Evolutionary conservation across 1,140 invertebrate genomes (phyloP), one percentile per base, ranked within the genome.

Genomic region (Maconellicoccus hirsutus): DNA sequence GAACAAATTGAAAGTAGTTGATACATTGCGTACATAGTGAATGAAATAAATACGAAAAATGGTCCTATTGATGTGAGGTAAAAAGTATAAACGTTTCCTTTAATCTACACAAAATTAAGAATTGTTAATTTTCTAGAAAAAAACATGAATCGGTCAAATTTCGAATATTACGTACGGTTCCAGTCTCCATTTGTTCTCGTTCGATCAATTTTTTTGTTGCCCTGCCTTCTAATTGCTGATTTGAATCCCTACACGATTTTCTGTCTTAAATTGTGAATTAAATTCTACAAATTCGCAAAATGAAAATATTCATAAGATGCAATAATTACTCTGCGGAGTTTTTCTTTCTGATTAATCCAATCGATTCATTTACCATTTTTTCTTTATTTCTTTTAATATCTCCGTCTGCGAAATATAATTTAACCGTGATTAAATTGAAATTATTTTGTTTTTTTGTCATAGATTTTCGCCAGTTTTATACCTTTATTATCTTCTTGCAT

Each of bases 1-100:
- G 93, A 91, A 73, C 90, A 90, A 72, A 98, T 90, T 77, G 89
- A 89, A 79, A 94, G 93, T 69, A 84, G 84, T 86, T 94, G 93
- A 78, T 89, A 91, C n/a, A 92, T 76, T 16, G 92, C 82, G 79
- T 94, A 94, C 78, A 94, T 86, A 0, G 93, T 70, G 38, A 96
- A 82, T 2, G 92, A 94, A 8, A 87, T 78, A n/a, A 88, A 75
- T 0, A 87, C 85, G 10, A 93, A 80, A 72, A 86, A 79, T 73
- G 89, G 79, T 69, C 94, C 94, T 66, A 96, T 90, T 23, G 91
- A 91, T 77, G 85, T 86, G 72, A 96, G 82, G 77, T 98, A 98
- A 78, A 95, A 87, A 73, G 89, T 84, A 81, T 97, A 98, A 0
- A 98, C 93, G 71, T 82, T 79, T 83, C 89, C 87, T 83, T 94